A percentile compares a stretch with the other conserved stretches of the same genome.
Evolutionary conservation across 2,113 vertebrate species (phyloP).

Genomic region (Malurus melanocephalus): DNA sequence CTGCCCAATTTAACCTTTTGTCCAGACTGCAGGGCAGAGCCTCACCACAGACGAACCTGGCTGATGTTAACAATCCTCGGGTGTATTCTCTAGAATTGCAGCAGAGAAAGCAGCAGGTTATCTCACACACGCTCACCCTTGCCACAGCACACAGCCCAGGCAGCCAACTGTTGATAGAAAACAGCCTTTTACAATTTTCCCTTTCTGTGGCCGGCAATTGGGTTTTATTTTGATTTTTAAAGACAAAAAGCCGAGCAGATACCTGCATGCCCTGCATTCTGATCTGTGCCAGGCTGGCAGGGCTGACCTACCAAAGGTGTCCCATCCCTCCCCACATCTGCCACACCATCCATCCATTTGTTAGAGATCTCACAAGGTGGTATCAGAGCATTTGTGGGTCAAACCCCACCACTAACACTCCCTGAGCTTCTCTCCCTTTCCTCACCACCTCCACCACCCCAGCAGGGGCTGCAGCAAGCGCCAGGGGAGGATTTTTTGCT

Average conservation of each 20-base stretch:
- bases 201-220: background rate
- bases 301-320: background rate
- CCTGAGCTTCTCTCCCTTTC: background rate
- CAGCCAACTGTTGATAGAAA: slow-evolving; percentile 12
- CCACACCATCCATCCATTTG: background rate
- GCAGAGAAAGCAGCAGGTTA: background rate
- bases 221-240: background rate
- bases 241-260: background rate
- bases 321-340: background rate
- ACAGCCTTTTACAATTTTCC: background rate
- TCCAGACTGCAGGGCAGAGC: background rate
- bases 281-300: background rate
- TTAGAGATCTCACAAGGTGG: rapidly evolving
- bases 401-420: background rate
- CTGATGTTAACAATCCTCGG: slow-evolving; percentile 19
- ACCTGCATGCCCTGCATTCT: rapidly evolving
- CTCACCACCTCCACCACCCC: slow-evolving; percentile 36
- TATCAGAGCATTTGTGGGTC: background rate
- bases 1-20: slow-evolving; percentile 29
- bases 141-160: background rate
- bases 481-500: slow-evolving; percentile 56
- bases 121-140: slow-evolving; percentile 16
- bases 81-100: background rate
- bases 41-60: background rate
- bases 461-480: background rate